Evolutionary conservation across 2,888 invertebrate genomes (phyloP), one percentile per base, ranked within the genome.

Genomic region (Rhaphigaster nebulosa): DNA sequence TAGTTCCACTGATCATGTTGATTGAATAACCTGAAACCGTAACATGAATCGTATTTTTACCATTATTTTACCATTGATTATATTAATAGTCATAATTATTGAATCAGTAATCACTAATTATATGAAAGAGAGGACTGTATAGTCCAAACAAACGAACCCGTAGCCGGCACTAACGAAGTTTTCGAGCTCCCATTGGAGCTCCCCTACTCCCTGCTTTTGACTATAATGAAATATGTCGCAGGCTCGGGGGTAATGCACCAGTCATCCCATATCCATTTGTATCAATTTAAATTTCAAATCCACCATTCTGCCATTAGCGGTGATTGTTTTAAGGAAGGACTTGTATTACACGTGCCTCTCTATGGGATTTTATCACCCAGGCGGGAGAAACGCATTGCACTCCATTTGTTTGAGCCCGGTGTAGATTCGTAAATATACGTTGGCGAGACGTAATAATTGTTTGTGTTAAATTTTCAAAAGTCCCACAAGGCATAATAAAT

Each of bases 231-330:
- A n/a, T 84, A 45, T 84, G 45, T 41, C 84, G 5, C 45, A 0
- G 84, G 45, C 41, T 8, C 41, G n/a, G 45, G 41, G 84, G 45
- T 4, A 84, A 84, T 84, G 84, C 45, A 84, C 84, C n/a, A 84
- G 84, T 45, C 84, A 84, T 84, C 45, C 84, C 23, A 6, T 1
- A 84, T 84, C 45, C 84, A 50, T 84, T 84, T 45, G 84, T 84
- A 84, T 84, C 45, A 84, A 84, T 84, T 84, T 84, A 84, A 84
- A 84, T 84, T 84, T 84, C 84, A 84, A 84, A 84, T 84, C 84
- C 45, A n/a, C 84, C 84, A 80, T 23, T 80, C 80, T 23, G 41
- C 80, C 80, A 84, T 84, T 84, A 84, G 38, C 45, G 84, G 84
- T 50, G 84, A 84, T 84, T 84, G 84, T 84, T 84, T 41, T 26